These are phyloP conservation scores for Orthosia gracilis DNA, from an alignment of 2,888 invertebrate species.

Conservation along the genomic window DNA sequence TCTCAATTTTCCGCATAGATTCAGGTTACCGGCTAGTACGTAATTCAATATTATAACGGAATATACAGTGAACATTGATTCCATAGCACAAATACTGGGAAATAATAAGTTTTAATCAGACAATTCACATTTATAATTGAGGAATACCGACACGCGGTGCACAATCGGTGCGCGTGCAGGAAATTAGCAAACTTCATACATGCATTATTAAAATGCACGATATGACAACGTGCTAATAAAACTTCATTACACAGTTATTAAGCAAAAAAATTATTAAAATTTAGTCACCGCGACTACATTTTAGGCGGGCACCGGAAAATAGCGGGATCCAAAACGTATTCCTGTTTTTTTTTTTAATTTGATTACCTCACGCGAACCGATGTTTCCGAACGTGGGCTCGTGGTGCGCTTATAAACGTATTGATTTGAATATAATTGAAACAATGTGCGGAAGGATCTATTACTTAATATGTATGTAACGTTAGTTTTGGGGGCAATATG, in stretches of 20 bases:
- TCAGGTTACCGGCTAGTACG: neutral
- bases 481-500: conserved; percentile 26
- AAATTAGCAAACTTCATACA: conserved; percentile 48
- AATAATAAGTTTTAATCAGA: conserved; percentile 9
- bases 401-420: conserved; percentile 73
- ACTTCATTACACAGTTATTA: conserved; percentile 81
- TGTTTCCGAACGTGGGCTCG: conserved; percentile 73
- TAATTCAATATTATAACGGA: neutral
- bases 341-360: conserved; percentile 57
- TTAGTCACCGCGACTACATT: conserved; percentile 70
- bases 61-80: conserved; percentile 16
- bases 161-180: conserved; percentile 35
- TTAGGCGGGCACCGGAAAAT: conserved; percentile 81
- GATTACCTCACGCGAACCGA: conserved; percentile 65
- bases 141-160: conserved; percentile 26
- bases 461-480: conserved; percentile 40
- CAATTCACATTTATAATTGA: conserved; percentile 30
- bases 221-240: conserved; percentile 72
- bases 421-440: conserved; percentile 67
- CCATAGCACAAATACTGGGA: neutral
- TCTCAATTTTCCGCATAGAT: conserved; percentile 15
- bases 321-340: conserved; percentile 67
- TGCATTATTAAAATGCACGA: conserved; percentile 53
- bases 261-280: conserved; percentile 81
- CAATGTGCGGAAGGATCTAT: conserved; percentile 62